A percentile compares a stretch with the other conserved stretches of the same genome.
Evolutionary conservation across 2,113 vertebrate genomes (phyloP).

Genomic region (Erinaceus europaeus): DNA sequence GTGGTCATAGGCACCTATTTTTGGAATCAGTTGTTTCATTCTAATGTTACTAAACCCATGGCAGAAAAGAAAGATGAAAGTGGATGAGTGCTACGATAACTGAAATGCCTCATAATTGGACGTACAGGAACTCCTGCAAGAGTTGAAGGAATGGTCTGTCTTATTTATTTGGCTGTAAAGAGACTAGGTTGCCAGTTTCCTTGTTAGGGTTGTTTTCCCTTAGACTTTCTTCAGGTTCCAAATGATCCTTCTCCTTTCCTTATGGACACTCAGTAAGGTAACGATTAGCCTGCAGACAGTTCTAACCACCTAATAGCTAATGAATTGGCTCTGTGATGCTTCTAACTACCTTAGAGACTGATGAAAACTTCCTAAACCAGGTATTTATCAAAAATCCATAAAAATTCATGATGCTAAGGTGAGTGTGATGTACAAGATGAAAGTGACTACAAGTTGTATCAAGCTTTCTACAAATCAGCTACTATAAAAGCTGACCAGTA

Average conservation of each 20-base stretch:
- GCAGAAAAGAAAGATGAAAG: neutral
- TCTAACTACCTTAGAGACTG: neutral
- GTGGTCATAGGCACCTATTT: slow-evolving; percentile 20
- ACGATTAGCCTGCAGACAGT: neutral
- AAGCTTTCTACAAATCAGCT: neutral
- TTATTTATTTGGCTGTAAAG: neutral
- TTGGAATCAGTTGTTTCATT: slow-evolving; percentile 18
- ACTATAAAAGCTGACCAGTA: neutral
- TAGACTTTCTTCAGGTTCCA: neutral
- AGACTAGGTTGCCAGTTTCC: slow-evolving; percentile 2
- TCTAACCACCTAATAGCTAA: neutral
- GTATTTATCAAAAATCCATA: neutral
- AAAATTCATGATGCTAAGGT: neutral
- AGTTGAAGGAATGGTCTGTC: neutral
- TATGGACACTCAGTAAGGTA: neutral
- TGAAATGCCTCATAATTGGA: neutral
- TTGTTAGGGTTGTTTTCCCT: neutral
- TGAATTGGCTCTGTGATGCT: neutral
- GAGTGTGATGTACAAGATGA: neutral
- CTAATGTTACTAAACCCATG: neutral
- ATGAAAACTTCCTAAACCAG: neutral
- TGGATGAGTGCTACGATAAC: neutral
- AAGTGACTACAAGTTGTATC: neutral
- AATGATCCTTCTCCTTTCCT: neutral
- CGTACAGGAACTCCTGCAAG: neutral